Evolutionary conservation across 2,113 vertebrate genomes (phyloP).

Genomic region (Dipodomys spectabilis): DNA sequence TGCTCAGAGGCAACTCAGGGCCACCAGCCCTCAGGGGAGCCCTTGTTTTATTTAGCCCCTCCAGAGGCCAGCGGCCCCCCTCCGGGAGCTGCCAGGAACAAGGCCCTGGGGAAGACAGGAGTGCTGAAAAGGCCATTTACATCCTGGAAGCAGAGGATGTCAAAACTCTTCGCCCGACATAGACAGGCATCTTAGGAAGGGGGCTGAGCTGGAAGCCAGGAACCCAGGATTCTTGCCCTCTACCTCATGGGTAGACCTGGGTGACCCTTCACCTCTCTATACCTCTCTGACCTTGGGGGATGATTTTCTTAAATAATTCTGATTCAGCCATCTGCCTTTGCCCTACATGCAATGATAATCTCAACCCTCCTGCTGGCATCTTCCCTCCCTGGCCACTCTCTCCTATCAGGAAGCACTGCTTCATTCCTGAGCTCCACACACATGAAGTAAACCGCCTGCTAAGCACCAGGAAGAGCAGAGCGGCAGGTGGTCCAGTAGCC

Average conservation of each 20-base stretch:
- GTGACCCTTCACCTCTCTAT: not conserved
- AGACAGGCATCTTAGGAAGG: not conserved
- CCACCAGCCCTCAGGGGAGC: not conserved
- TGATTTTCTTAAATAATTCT: not conserved
- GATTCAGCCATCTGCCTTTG: not conserved
- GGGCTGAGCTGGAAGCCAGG: not conserved
- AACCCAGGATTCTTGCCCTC: not conserved
- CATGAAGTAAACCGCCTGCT: not conserved
- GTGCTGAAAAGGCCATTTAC: too few species aligned
- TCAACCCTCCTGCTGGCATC: not conserved
- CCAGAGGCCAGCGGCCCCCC: not conserved
- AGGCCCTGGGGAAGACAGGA: not conserved
- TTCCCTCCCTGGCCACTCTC: not conserved
- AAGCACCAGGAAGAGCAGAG: not conserved
- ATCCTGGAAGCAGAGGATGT: not conserved
- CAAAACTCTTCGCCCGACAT: not conserved
- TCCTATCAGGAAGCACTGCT: not conserved
- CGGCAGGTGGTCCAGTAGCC: not conserved
- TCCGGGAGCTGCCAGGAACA: not conserved
- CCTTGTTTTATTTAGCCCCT: not conserved
- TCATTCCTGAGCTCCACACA: not conserved
- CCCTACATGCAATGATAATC: not conserved
- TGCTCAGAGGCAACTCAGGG: not conserved
- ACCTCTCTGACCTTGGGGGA: not conserved
- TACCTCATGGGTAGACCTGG: not conserved